Evolutionary conservation across 2,888 invertebrate genomes (phyloP).

Genomic region (Scotopteryx bipunctaria): DNA sequence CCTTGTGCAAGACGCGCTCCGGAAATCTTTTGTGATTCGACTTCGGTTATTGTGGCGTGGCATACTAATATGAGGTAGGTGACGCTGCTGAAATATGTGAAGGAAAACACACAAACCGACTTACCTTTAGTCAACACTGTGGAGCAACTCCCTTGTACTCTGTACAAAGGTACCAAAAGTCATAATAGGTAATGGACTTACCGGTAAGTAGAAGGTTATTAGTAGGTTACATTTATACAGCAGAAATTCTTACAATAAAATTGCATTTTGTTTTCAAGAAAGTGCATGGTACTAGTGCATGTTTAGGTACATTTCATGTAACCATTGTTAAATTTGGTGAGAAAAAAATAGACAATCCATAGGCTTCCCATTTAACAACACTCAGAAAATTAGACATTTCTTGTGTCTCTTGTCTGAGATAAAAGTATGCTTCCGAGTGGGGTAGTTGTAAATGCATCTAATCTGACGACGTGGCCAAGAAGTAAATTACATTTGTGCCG

Average conservation of each 20-base stretch:
- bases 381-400: too few species aligned
- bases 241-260: too few species aligned
- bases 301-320: neutral
- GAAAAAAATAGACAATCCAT: too few species aligned
- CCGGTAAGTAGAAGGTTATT: too few species aligned
- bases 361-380: too few species aligned
- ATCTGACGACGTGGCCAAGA: constrained; percentile 48
- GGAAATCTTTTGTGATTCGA: constrained; percentile 83
- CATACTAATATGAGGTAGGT: constrained; percentile 78
- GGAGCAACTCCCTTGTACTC: constrained; percentile 19
- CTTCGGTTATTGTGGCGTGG: constrained; percentile 80
- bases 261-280: too few species aligned
- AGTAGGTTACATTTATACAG: too few species aligned
- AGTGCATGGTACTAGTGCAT: too few species aligned
- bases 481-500: constrained; percentile 72
- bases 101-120: constrained; percentile 51
- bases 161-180: neutral
- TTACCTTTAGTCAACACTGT: constrained; percentile 47
- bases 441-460: constrained; percentile 37
- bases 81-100: constrained; percentile 68
- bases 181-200: too few species aligned
- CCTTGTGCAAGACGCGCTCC: constrained; percentile 81
- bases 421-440: constrained; percentile 10
- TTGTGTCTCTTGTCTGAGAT: too few species aligned
- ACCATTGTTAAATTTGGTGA: too few species aligned